phyloP scores from a whole-genome alignment of 2,797 vertebrate genomes.

The Mallotus villosus region DNA sequence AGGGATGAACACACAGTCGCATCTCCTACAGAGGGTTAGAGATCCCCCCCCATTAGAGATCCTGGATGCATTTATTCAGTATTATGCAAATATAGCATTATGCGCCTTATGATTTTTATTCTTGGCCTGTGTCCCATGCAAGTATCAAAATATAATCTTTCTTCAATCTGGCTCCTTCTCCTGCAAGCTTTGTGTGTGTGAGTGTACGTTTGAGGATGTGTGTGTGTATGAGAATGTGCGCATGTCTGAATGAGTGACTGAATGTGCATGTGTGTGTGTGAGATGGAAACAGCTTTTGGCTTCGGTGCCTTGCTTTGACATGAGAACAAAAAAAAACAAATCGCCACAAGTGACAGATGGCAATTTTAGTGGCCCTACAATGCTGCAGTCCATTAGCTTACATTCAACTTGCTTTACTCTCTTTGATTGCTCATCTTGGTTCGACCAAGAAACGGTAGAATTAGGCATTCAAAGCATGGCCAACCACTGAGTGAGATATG shows the following conservation, averaged over 20 bases:
- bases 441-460: slow-evolving; percentile 69
- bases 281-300: slow-evolving; percentile 87
- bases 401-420: slow-evolving; percentile 85
- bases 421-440: slow-evolving; percentile 73
- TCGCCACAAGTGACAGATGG: slow-evolving; percentile 96
- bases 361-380: slow-evolving; percentile 99
- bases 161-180: slow-evolving; percentile 75
- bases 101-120: slow-evolving; percentile 62
- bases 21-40: slow-evolving; percentile 32
- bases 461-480: slow-evolving; percentile 78
- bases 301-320: slow-evolving; percentile 96
- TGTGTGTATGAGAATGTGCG: slow-evolving; percentile 45
- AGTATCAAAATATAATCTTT: slow-evolving; percentile 70
- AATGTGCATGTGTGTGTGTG: slow-evolving; percentile 55
- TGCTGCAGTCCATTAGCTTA: slow-evolving; percentile 99
- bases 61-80: slow-evolving; percentile 58
- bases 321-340: slow-evolving; percentile 79
- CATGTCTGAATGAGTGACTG: slow-evolving; percentile 47
- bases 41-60: slow-evolving; percentile 42
- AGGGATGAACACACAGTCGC: slow-evolving; percentile 8
- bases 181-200: slow-evolving; percentile 64
- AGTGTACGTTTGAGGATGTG: slow-evolving; percentile 41
- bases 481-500: slow-evolving; percentile 64
- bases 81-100: slow-evolving; percentile 65
- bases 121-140: slow-evolving; percentile 47